Base-by-base conservation (phyloP, 2,797 vertebrate species). In the Emys orbicularis region DNA sequence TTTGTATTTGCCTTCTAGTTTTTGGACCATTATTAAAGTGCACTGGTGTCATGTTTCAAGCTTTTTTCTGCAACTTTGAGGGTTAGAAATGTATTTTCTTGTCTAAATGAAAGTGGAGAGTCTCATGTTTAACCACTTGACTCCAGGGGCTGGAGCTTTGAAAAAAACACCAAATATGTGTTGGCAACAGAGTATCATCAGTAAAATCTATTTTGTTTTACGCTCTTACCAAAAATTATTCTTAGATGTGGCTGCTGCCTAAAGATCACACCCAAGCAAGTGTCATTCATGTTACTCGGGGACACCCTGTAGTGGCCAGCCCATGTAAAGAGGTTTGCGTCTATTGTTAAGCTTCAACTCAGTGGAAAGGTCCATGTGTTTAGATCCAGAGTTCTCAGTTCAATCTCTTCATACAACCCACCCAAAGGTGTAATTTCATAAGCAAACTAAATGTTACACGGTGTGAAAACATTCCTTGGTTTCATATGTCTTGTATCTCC, bases 21-120 rank as follows among this genome's bases (percentile, higher is more conserved):
- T 41, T 76, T 76, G 72, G 12, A 15, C 18, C 21, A 1, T 3
- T 0, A 0, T 3, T 0, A 0, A 25, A 9, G 16, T 59, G 47
- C n/a, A 77, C 15, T 37, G n/a, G 16, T 31, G 61, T 10, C 0
- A 0, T 5, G 83, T 91, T 53, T 93, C 76, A 47, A 80, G 82
- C 10, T 91, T 74, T 68, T 2, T 18, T 82, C 53, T 0, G 0
- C 1, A 4, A 4, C 21, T 23, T 27, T 1, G 0, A n/a, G 41
- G 37, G 77, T 12, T n/a, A 68, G 61, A 68, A 49, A 85, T 2
- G 52, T 44, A 6, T 8, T 86, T 76, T 47, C 12, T 76, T 76
- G 34, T 79, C 87, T 0, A 0, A 31, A 31, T 37, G 59, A 81
- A 68, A 25, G 61, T 2, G 79, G 83, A 77, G 81, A 57, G 59